Conservation (phyloP, 2,797 vertebrate species). For the Sebastes nivosus region DNA sequence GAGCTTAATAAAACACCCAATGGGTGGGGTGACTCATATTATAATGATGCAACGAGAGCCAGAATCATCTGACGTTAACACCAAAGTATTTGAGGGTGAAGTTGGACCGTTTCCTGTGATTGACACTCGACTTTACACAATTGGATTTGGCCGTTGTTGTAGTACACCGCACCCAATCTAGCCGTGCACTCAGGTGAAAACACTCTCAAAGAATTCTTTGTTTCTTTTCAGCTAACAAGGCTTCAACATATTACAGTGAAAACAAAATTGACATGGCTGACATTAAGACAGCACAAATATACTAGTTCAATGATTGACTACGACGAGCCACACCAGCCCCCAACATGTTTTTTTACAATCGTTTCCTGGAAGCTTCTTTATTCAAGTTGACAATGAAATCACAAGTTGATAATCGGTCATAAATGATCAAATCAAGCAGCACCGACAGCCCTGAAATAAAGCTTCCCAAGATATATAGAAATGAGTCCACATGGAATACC, state of each 20-base stretch:
- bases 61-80: neutral
- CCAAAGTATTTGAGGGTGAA: neutral
- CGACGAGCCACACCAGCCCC: neutral
- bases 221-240: neutral
- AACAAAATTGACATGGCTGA: neutral
- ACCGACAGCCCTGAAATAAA: neutral
- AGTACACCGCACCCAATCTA: neutral
- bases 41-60: slow-evolving; percentile 18
- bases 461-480: neutral
- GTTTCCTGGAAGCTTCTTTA: neutral
- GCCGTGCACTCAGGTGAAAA: slow-evolving; percentile 7
- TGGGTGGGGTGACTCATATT: neutral
- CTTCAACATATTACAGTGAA: neutral
- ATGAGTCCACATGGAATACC: neutral
- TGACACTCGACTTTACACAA: neutral
- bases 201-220: neutral
- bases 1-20: neutral
- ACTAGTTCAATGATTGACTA: neutral
- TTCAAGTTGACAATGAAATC: neutral
- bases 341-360: neutral
- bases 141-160: neutral
- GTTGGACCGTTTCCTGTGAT: neutral
- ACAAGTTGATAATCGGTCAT: neutral
- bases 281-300: neutral
- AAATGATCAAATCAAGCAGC: neutral